Base-by-base conservation (phyloP, 2,113 vertebrate genomes). In the Tragelaphus imberbis region DNA sequence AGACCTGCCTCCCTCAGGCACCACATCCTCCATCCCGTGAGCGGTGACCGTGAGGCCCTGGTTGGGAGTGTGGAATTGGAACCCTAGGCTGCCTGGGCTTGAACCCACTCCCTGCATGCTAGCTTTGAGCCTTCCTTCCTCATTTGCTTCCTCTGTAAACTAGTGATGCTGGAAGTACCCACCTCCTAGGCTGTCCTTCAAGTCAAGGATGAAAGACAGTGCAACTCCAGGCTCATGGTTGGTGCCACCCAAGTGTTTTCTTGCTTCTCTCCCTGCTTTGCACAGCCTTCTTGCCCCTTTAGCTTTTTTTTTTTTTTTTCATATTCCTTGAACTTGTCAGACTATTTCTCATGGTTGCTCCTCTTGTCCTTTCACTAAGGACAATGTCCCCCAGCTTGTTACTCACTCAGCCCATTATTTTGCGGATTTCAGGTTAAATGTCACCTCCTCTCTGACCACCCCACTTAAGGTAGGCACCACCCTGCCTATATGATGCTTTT, bases 211-310 rank as follows among this genome's bases (percentile, higher is more conserved):
- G 47, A 27, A 36, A 47, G 30, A 33, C 47, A 68, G 36, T 2
- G 5, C 47, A 51, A 14, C 2, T 55, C 33, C 51, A 23, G 80
- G 80, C 80, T 55, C 80, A n/a, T 21, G 12, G 44, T 40, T 56
- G 53, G 14, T 17, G 82, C 55, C 51, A n/a, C 8, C 23, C 25
- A 56, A 28, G 82, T 16, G 53, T 27, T 16, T 11, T 36, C 55
- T 56, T 21, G 16, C 16, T 27, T 21, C n/a, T 58, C 19, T 47
- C 14, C 44, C n/a, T 23, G 0, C 9, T 15, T 12, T 1, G 36
- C 16, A 3, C 0, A 0, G 23, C 5, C 0, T 9, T 47, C 36
- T 1, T 15, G 59, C 59, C 10, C 3, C 7, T 9, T 23, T 7
- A 40, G 9, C 16, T 40, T 12, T 75, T 81, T 80, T 49, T 16